Conservation (phyloP, 2,113 vertebrate species). For the Alethe castanea region DNA sequence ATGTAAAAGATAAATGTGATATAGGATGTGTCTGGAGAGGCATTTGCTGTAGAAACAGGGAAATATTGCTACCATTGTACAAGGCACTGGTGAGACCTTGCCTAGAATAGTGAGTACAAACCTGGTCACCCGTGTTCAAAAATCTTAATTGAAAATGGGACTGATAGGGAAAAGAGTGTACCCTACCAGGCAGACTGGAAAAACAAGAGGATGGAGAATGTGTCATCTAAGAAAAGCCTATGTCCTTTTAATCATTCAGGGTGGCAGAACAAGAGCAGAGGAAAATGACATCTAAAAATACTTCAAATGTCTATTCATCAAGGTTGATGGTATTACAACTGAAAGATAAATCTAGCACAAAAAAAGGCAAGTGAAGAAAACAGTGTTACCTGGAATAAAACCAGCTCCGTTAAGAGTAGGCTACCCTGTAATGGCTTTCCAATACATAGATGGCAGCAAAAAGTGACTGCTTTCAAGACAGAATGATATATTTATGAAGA, state of each 20-base stretch:
- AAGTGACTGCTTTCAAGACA: background rate
- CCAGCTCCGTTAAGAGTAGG: background rate
- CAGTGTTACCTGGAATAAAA: background rate
- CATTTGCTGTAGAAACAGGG: background rate
- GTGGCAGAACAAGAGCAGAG: background rate
- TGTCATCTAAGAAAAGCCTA: background rate
- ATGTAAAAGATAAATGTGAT: slow-evolving; percentile 4
- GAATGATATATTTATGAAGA: background rate
- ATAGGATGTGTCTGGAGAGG: background rate
- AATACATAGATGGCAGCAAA: background rate
- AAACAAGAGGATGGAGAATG: background rate
- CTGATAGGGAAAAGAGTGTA: background rate
- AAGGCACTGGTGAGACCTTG: background rate
- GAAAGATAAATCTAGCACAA: background rate
- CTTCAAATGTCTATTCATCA: background rate
- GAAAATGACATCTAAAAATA: background rate
- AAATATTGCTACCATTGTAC: background rate
- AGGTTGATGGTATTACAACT: background rate
- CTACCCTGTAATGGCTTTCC: background rate
- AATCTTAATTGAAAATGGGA: background rate
- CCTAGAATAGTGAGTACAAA: background rate
- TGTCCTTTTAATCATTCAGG: background rate
- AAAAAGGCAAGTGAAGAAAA: background rate
- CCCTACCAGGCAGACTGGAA: background rate
- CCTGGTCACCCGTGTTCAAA: background rate